Evolutionary conservation across 2,888 invertebrate genomes (phyloP).

Genomic region (Hermaeophaga mercurialis): DNA sequence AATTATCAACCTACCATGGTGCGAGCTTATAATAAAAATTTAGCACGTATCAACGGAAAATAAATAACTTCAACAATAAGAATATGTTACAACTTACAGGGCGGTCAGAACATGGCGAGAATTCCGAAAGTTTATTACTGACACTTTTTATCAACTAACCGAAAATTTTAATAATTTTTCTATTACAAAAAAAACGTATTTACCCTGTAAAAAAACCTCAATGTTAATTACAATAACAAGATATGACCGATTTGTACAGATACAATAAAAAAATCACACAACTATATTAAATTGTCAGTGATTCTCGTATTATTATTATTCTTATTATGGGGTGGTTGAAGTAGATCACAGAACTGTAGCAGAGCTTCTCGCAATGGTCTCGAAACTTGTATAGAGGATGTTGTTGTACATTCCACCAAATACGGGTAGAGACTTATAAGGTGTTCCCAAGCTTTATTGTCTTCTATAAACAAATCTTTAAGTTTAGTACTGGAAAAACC

Average conservation of each 20-base stretch:
- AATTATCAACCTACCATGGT: no score
- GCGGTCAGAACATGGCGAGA: no score
- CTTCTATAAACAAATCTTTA: constrained; percentile 65
- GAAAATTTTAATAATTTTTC: no score
- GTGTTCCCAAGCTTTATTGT: constrained; percentile 90
- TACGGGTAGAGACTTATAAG: constrained; percentile 89
- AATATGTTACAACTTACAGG: no score
- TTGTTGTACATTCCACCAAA: constrained; percentile 84
- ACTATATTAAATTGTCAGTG: constrained; percentile 32
- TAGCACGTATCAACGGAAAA: no score
- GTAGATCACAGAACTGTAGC: constrained; percentile 83
- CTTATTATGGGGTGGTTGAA: constrained; percentile 65
- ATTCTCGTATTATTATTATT: constrained; percentile 38
- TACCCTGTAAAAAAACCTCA: constrained; percentile 4
- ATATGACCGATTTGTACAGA: constrained; percentile 35
- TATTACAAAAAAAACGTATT: not conserved
- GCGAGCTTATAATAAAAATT: no score
- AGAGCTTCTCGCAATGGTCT: constrained; percentile 82
- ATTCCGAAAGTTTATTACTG: no score
- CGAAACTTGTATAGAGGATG: constrained; percentile 79
- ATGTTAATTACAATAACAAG: constrained; percentile 19
- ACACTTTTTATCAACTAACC: no score
- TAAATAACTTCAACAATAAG: no score
- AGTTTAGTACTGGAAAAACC: no score
- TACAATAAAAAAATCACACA: constrained; percentile 33